Percentiles rank a stretch among this genome's conserved stretches.
These are phyloP conservation scores for Prinia subflava DNA, from an alignment of 2,113 vertebrate species.

Conservation along the genomic window DNA sequence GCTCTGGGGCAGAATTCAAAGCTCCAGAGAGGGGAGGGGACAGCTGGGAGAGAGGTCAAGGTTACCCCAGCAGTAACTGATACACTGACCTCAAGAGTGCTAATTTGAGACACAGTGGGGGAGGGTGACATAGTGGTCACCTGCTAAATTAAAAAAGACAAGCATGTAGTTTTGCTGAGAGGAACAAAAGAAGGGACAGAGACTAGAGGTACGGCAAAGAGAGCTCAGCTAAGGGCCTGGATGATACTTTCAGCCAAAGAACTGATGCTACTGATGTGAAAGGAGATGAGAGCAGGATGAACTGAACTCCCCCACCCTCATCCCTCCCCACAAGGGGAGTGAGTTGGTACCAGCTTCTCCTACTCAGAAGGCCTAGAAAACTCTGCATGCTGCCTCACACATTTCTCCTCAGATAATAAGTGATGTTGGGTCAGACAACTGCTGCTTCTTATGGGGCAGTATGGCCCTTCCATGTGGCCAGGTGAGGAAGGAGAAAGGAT, in stretches of 20 bases:
- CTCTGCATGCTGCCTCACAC: not conserved
- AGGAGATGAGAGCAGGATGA: not conserved
- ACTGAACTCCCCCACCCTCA: not conserved
- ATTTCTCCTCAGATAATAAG: not conserved
- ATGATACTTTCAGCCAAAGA: not conserved
- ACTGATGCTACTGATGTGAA: not conserved
- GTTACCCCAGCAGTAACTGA: constrained; percentile 50
- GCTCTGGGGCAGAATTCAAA: not conserved
- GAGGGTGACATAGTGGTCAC: constrained; percentile 25
- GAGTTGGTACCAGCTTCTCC: not conserved
- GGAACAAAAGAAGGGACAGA: not conserved
- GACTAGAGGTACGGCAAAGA: not conserved
- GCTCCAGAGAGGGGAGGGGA: not conserved
- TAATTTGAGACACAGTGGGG: constrained; percentile 50
- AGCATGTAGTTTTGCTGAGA: not conserved
- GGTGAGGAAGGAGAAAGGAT: not conserved
- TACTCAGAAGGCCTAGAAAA: not conserved
- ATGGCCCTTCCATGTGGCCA: not conserved
- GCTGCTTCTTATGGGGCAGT: not conserved
- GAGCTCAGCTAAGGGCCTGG: not conserved
- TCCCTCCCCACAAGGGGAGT: not conserved
- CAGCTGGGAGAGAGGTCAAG: constrained; percentile 52
- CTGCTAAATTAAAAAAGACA: constrained; percentile 36
- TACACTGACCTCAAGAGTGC: constrained; percentile 36
- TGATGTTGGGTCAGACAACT: not conserved